phyloP scores from a whole-genome alignment of 2,797 vertebrate species.

The Passerculus sandwichensis region DNA sequence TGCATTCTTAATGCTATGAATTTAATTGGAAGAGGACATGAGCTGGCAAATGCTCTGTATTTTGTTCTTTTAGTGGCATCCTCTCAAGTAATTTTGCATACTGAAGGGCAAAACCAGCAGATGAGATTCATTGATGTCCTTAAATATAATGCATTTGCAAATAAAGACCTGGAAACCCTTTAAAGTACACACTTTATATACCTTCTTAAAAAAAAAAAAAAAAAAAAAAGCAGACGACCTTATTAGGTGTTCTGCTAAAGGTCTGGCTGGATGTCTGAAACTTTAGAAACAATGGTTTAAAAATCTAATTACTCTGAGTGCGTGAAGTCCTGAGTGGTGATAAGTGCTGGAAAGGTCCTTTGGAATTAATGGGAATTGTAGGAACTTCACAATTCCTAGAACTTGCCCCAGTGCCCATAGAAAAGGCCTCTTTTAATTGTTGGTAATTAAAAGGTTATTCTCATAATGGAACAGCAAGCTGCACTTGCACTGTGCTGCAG shows the following conservation, averaged over 20 bases:
- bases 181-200: not conserved
- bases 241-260: not conserved
- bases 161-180: not conserved
- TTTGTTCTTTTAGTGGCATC: not conserved
- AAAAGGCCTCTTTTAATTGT: not conserved
- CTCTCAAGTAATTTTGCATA: not conserved
- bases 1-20: not conserved
- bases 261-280: not conserved
- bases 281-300: not conserved
- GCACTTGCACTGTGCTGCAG: not conserved
- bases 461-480: not conserved
- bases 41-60: not conserved
- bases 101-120: not conserved
- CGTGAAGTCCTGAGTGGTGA: not conserved
- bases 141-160: not conserved
- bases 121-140: not conserved
- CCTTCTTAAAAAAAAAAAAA: not conserved
- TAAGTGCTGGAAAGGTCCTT: not conserved
- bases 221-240: not conserved
- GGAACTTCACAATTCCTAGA: not conserved
- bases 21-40: slow-evolving; percentile 1
- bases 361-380: not conserved
- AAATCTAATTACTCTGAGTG: not conserved
- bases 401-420: not conserved
- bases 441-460: slow-evolving; percentile 19